Percentiles rank a stretch among this genome's conserved stretches.
Conservation (phyloP, 1,140 invertebrate species). For the Brachionus angularis region DNA sequence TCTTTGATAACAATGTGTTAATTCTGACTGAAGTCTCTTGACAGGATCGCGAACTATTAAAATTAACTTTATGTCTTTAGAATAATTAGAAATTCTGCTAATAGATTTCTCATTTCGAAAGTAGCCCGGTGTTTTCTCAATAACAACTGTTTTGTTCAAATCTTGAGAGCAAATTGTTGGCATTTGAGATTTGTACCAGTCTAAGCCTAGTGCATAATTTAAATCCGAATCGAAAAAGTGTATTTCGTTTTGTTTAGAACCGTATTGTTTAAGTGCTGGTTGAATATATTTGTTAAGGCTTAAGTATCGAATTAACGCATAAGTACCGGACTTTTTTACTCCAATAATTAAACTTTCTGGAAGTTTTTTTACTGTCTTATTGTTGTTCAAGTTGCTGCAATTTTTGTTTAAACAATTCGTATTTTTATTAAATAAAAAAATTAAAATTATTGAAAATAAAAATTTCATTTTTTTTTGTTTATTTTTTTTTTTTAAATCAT, state of each 20-base stretch:
- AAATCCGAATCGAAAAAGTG: constrained; percentile 51
- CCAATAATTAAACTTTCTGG: constrained; percentile 50
- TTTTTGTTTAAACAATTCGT: too few species aligned
- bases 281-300: constrained; percentile 49
- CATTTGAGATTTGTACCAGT: constrained; percentile 49
- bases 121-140: constrained; percentile 41
- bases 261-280: constrained; percentile 45
- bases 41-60: constrained; percentile 87
- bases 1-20: constrained; percentile 65
- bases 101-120: constrained; percentile 67
- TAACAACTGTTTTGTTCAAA: neutral
- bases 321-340: constrained; percentile 52
- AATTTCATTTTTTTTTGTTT: too few species aligned
- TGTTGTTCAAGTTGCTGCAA: too few species aligned
- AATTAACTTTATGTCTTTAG: constrained; percentile 74
- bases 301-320: constrained; percentile 51
- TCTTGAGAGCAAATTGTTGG: constrained; percentile 6
- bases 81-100: constrained; percentile 75
- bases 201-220: constrained; percentile 47
- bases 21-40: constrained; percentile 86
- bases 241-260: constrained; percentile 47
- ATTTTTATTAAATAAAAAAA: too few species aligned
- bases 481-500: too few species aligned
- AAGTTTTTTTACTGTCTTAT: constrained; percentile 26
- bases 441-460: too few species aligned